Percentiles rank a stretch among this genome's conserved stretches.
Evolutionary conservation across 1,140 invertebrate species (phyloP).

Genomic region (Varroa destructor): DNA sequence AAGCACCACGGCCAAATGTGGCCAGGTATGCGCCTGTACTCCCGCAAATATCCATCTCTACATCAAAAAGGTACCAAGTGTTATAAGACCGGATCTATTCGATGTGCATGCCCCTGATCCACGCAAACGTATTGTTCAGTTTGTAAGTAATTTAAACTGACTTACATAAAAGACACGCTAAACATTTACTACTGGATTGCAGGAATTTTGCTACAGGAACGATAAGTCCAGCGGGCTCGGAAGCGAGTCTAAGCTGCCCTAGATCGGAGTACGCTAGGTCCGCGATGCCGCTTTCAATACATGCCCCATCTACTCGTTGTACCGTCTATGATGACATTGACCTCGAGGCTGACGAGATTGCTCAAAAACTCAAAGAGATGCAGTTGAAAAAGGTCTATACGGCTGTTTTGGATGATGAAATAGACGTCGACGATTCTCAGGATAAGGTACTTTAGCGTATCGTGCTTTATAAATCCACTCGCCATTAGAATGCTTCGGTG

Average conservation of each 20-base stretch:
- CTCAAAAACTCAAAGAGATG: slow-evolving; percentile 22
- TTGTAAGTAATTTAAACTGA: no score
- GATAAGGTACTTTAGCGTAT: neutral
- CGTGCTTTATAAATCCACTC: no score
- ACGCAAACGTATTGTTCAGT: no score
- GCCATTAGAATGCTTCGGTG: no score
- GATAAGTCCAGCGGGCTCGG: neutral
- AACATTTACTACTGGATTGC: no score
- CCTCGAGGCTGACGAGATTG: slow-evolving; percentile 15
- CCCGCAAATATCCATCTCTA: no score
- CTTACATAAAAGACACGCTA: no score
- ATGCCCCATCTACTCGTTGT: neutral
- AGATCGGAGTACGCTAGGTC: slow-evolving; percentile 23
- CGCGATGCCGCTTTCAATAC: neutral
- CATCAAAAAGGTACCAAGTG: no score
- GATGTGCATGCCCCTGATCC: no score
- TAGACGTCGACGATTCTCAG: neutral
- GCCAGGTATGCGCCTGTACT: no score
- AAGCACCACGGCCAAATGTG: no score
- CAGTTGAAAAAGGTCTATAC: neutral
- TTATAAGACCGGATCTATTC: no score
- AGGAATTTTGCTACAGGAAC: neutral
- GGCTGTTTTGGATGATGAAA: neutral
- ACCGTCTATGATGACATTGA: slow-evolving; percentile 15
- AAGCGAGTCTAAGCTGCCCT: neutral